Percentiles rank a stretch among this genome's conserved stretches.
Conservation (phyloP, 1,140 invertebrate species). For the Neodiprion fabricii region DNA sequence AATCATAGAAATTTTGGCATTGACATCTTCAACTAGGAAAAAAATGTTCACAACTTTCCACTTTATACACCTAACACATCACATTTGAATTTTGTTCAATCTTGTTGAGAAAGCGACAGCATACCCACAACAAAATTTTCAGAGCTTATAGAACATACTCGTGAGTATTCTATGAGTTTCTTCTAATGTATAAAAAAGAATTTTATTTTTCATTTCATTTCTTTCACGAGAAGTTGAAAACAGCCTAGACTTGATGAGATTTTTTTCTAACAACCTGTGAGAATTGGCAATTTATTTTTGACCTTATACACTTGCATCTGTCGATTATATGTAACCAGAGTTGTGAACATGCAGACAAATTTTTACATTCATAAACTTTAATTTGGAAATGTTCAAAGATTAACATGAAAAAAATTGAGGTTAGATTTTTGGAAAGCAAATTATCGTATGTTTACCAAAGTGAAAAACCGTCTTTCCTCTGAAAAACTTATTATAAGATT, state of each 20-base stretch:
- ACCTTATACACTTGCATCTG: background rate
- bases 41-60: too few relatives aligned
- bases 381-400: background rate
- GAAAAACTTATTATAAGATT: background rate
- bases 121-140: too few relatives aligned
- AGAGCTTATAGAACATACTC: too few relatives aligned
- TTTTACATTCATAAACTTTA: background rate
- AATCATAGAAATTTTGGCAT: background rate
- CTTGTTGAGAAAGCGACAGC: too few relatives aligned
- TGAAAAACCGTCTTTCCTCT: too few relatives aligned
- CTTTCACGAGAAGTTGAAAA: background rate
- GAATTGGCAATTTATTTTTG: background rate
- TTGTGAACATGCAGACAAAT: background rate
- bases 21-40: background rate
- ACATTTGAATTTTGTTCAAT: too few relatives aligned
- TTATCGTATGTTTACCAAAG: background rate
- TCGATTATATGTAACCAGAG: background rate
- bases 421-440: background rate
- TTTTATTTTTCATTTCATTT: background rate
- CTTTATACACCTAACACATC: too few relatives aligned
- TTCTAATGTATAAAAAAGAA: background rate
- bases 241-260: background rate
- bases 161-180: background rate
- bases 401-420: background rate
- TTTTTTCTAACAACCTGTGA: background rate